These are phyloP conservation scores for Mythimna lalbum DNA, from an alignment of 2,888 invertebrate species.

Conservation along the genomic window DNA sequence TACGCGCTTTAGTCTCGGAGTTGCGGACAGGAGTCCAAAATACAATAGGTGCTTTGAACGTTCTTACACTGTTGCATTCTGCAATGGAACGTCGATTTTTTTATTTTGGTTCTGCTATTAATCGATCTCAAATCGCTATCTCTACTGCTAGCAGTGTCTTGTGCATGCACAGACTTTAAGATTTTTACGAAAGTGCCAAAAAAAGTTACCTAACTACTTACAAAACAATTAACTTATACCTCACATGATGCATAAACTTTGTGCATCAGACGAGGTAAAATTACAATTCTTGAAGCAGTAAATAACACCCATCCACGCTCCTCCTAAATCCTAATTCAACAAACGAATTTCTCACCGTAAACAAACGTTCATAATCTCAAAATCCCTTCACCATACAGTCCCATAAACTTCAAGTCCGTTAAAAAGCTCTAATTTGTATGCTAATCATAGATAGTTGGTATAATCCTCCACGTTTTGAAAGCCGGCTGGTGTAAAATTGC, in stretches of 20 bases:
- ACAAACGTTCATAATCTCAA: slow-evolving; percentile 63
- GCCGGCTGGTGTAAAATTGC: slow-evolving; percentile 54
- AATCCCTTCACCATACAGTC: slow-evolving; percentile 55
- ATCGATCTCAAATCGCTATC: too few relatives aligned
- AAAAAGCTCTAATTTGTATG: slow-evolving; percentile 78
- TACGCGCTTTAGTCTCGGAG: too few relatives aligned
- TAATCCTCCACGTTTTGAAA: slow-evolving; percentile 62
- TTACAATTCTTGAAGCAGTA: neutral
- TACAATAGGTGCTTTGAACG: too few relatives aligned
- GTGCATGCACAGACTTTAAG: too few relatives aligned
- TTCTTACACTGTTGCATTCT: too few relatives aligned
- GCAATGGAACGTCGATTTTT: too few relatives aligned
- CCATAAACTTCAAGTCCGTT: slow-evolving; percentile 63
- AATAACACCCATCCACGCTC: slow-evolving; percentile 4
- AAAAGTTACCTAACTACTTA: too few relatives aligned
- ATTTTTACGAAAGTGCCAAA: too few relatives aligned
- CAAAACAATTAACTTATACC: too few relatives aligned
- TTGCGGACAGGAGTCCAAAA: too few relatives aligned
- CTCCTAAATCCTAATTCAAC: slow-evolving; percentile 24
- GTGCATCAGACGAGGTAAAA: neutral
- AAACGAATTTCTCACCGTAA: slow-evolving; percentile 48
- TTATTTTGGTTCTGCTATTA: too few relatives aligned
- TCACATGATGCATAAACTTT: neutral
- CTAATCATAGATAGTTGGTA: slow-evolving; percentile 73
- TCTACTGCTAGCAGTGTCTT: too few relatives aligned